Base-by-base conservation (phyloP, 2,797 vertebrate species). In the Helostoma temminkii region DNA sequence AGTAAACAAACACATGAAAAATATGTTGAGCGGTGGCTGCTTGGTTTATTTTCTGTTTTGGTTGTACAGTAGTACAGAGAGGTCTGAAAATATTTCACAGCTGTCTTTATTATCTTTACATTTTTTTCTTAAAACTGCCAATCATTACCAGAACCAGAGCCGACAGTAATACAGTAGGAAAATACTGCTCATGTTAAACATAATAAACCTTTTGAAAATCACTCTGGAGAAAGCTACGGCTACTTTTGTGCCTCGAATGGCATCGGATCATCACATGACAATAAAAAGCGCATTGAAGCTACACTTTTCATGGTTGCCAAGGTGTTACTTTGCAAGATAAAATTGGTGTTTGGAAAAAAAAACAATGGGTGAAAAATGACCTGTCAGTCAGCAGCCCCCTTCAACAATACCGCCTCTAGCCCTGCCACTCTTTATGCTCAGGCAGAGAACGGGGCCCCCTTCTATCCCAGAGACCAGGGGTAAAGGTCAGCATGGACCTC, bases 401-500 rank as follows among this genome's bases (percentile, higher is more conserved):
- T 61, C 90, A 93, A 94, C 93, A 87, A 64, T 92, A 89, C 91
- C 53, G 81, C 89, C 82, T 22, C 70, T 72, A 85, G 90, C 91
- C 88, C 88, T 83, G 57, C 89, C 93, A 30, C 74, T 87, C 93
- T 94, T 93, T 90, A 85, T 88, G 86, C 82, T 91, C 74, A 66
- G 77, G 92, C 93, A 87, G 82, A 64, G 90, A 89, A 83, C 92
- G 86, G 85, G 81, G 88, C 82, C 89, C 90, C 91, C 61, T 85
- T 91, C 88, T 95, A 95, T 93, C 89, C 91, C 78, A 83, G 89
- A 89, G 88, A 94, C 81, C 0, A 30, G 80, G 93, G 92, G 93
- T 80, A 94, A 83, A 82, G 94, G 94, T 95, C 94, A 94, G 91
- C 85, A 89, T 94, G 92, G 95, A 96, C 95, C 93, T 93, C 93